Evolutionary conservation across 2,797 vertebrate genomes (phyloP).

Genomic region (Pristis pectinata): DNA sequence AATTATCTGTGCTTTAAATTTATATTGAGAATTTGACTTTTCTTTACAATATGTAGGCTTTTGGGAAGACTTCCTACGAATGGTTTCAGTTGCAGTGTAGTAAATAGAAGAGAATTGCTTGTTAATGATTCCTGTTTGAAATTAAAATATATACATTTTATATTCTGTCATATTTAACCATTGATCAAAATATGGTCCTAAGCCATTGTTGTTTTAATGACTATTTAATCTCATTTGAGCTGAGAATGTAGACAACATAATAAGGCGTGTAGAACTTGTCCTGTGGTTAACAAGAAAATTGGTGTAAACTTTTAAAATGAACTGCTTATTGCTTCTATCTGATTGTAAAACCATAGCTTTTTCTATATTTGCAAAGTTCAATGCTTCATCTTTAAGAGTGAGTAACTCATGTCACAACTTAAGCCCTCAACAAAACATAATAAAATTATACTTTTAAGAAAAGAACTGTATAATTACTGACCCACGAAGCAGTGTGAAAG

Average conservation of each 20-base stretch:
- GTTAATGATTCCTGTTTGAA: not conserved
- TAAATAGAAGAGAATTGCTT: not conserved
- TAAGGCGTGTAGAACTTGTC: not conserved
- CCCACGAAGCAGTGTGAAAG: not conserved
- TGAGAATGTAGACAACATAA: not conserved
- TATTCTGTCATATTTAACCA: not conserved
- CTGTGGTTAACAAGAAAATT: slow-evolving; percentile 6
- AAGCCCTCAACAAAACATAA: not conserved
- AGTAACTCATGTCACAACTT: not conserved
- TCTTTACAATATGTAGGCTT: not conserved
- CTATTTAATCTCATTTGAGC: not conserved
- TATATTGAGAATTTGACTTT: not conserved
- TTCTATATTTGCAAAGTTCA: not conserved
- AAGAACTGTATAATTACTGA: not conserved
- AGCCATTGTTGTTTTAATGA: not conserved
- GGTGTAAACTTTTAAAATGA: not conserved
- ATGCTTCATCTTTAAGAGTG: not conserved
- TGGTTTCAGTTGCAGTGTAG: not conserved
- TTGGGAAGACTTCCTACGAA: not conserved
- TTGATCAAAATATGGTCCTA: not conserved
- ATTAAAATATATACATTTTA: not conserved
- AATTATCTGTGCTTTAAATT: not conserved
- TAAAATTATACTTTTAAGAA: not conserved
- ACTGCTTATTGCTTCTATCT: not conserved
- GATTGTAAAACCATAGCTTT: not conserved